Base-by-base conservation (phyloP, 1,140 invertebrate genomes). In the Drosophila mayri region DNA sequence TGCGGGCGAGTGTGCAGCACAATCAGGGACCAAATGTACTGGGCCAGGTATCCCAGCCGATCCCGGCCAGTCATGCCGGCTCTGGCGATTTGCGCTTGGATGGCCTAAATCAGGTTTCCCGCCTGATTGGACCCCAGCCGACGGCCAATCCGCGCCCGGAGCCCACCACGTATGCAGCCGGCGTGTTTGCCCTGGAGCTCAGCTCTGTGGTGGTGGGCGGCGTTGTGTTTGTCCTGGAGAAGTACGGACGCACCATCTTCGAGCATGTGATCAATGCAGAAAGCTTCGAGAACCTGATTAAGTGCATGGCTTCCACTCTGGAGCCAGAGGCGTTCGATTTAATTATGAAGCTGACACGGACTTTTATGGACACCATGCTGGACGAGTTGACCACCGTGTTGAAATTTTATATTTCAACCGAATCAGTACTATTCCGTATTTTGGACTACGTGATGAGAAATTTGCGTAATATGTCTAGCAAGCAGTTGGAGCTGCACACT, bases 1-100 rank as follows among this genome's bases (percentile, higher is more conserved):
- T 91, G 49, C 77, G 87, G 11, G 76, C 74, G 22, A 91, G 61
- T 60, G 73, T 92, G 1, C 91, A 92, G 52, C 91, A 90, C 14
- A 82, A 81, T 37, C 28, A 58, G 1, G 91, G 91, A 8, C 38
- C 80, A 14, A 74, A 84, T 79, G 40, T 92, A 4, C 43, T 90
- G 7, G 52, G 73, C 16, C 44, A 55, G 44, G 85, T 84, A 7
- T 55, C 38, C 1, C 75, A 66, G 30, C 46, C 70, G 1, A 68
- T 79, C 9, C 90, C 79, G 20, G 64, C 22, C n/a, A 44, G 38
- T 32, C 54, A 73, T 54, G 50, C 30, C 9, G 40, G 6, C 3
- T 41, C 68, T 0, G 47, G 35, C 4, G 30, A 30, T 6, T 20
- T 41, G 3, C n/a, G 35, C 5, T 18, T 18, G 1, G 16, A n/a